Evolutionary conservation across 2,113 vertebrate genomes (phyloP), one percentile per base, ranked within the genome.

Genomic region (Lontra canadensis): DNA sequence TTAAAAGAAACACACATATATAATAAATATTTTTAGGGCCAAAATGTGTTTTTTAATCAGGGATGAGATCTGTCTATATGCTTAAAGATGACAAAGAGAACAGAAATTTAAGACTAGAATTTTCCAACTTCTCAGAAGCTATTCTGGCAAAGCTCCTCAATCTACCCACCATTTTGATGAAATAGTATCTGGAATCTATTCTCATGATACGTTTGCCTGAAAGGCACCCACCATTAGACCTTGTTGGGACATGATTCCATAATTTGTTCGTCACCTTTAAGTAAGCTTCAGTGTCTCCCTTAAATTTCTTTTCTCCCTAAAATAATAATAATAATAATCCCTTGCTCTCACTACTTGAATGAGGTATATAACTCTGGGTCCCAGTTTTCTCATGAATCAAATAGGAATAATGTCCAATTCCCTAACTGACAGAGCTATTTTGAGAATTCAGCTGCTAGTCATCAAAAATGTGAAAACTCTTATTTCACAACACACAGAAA

Each of bases 1-100:
- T 90, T 97, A 89, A 92, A 79, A 17, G 34, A 85, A 90, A 83
- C 23, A 71, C 3, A 82, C 13, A 44, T 83, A 86, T 79, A 90
- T 82, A 89, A 49, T 52, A 59, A 67, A 52, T 39, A 23, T 15
- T 76, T 42, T 67, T 26, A 74, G 67, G 49, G 65, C 31, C 49
- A 95, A 91, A 29, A 67, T 69, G 61, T 12, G 39, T 69, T 47
- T 97, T 92, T 84, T 34, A 67, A 67, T 34, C n/a, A 79, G 4
- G 1, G 5, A 3, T 74, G n/a, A 96, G 42, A 59, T 85, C 5
- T 65, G 11, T 78, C 20, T 52, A 47, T 1, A 7, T 61, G 26
- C 34, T 52, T 79, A 34, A 85, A 83, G 39, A 25, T 63, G 39
- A 78, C 7, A 86, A 57, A 36, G 13, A 85, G 21, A 91, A 7